phyloP scores from a whole-genome alignment of 2,888 invertebrate species.

The Cephus runcator region DNA sequence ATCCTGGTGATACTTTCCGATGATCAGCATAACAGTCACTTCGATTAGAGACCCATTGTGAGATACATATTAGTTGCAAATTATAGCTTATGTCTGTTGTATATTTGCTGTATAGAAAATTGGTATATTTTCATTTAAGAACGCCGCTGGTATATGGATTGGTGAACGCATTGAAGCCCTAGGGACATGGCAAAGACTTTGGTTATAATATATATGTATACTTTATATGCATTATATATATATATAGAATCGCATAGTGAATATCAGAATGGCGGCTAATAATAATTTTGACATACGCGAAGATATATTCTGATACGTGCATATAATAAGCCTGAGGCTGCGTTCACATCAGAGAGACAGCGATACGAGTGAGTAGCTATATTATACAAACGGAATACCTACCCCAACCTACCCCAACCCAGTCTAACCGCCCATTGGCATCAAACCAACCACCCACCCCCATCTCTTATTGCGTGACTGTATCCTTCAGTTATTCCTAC shows the following conservation, averaged over 20 bases:
- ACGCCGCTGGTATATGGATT: not conserved
- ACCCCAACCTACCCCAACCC: constrained; percentile 39
- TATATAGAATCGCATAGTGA: not conserved
- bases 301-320: constrained; percentile 47
- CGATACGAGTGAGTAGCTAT: constrained; percentile 53
- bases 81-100: not conserved
- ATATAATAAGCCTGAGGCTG: constrained; percentile 59
- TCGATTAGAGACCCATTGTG: not conserved
- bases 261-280: constrained; percentile 41
- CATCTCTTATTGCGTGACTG: constrained; percentile 42
- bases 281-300: constrained; percentile 55
- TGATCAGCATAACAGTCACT: not conserved
- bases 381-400: constrained; percentile 54
- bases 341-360: constrained; percentile 49
- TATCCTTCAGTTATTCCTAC: constrained; percentile 38
- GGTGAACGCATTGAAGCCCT: not conserved
- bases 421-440: constrained; percentile 50
- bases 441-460: constrained; percentile 47
- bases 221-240: too few relatives aligned
- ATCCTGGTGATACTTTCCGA: not conserved
- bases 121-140: not conserved
- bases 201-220: not conserved
- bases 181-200: constrained; percentile 1
- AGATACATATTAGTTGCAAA: not conserved
- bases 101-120: not conserved